Conservation (phyloP, 1,140 invertebrate genomes). For the Caenorhabditis briggsae region DNA sequence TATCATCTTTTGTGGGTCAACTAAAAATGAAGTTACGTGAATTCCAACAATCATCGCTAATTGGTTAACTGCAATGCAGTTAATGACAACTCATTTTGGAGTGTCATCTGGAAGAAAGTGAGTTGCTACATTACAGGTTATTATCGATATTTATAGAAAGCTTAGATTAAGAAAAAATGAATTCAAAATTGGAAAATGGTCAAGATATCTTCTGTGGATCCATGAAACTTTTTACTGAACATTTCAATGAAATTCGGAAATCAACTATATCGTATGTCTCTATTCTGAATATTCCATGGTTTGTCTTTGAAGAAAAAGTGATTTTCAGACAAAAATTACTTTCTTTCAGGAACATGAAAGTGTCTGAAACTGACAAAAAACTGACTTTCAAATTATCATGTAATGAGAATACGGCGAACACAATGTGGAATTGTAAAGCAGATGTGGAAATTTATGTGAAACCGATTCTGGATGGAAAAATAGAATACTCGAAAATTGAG, state of each 20-base stretch:
- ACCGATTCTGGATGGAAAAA: neutral
- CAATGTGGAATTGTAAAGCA: neutral
- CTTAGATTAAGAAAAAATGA: no score
- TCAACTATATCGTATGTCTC: neutral
- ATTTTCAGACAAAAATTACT: no score
- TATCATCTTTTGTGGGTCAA: no score
- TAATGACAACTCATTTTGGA: no score
- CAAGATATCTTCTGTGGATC: neutral
- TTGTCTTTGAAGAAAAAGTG: neutral
- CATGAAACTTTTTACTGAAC: neutral
- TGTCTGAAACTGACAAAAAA: neutral
- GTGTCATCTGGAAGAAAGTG: no score
- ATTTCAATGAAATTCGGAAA: neutral
- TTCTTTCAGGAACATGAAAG: neutral
- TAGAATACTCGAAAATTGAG: neutral
- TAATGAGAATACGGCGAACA: conserved; percentile 7
- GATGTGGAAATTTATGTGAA: neutral
- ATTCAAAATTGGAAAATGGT: neutral
- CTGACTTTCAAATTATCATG: conserved; percentile 5
- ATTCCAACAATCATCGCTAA: no score
- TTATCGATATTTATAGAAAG: no score
- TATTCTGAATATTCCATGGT: conserved; percentile 17
- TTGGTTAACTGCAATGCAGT: no score
- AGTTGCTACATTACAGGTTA: no score
- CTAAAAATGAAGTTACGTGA: no score